Conservation (phyloP, 2,113 vertebrate genomes). For the Camelus bactrianus region DNA sequence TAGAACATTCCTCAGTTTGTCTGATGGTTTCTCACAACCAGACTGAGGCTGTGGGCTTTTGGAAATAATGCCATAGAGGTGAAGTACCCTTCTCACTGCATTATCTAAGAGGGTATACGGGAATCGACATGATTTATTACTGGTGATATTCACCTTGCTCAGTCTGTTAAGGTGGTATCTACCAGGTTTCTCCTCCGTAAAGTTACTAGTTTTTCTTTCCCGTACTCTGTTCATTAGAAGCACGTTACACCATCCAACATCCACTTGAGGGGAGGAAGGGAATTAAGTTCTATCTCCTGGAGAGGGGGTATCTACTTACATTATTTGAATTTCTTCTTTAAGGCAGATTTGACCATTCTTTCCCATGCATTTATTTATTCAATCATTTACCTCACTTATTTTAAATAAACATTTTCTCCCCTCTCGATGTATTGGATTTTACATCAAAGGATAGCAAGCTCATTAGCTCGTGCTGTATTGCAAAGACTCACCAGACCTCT, state of each 20-base stretch:
- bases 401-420: neutral
- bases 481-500: neutral
- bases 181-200: neutral
- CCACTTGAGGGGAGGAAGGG: neutral
- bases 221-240: neutral
- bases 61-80: neutral
- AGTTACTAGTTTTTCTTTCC: neutral
- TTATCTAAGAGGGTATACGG: neutral
- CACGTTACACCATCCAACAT: neutral
- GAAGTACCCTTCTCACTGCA: neutral
- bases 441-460: neutral
- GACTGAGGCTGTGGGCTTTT: neutral
- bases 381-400: neutral
- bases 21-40: neutral
- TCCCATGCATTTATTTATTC: neutral
- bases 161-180: neutral
- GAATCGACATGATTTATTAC: neutral
- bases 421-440: neutral
- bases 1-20: neutral
- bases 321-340: neutral
- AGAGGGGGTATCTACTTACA: neutral
- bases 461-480: neutral
- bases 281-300: neutral
- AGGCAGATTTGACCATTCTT: neutral
- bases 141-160: neutral